Evolutionary conservation across 2,888 invertebrate species (phyloP).

Genomic region (Malthinus flaveolus): DNA sequence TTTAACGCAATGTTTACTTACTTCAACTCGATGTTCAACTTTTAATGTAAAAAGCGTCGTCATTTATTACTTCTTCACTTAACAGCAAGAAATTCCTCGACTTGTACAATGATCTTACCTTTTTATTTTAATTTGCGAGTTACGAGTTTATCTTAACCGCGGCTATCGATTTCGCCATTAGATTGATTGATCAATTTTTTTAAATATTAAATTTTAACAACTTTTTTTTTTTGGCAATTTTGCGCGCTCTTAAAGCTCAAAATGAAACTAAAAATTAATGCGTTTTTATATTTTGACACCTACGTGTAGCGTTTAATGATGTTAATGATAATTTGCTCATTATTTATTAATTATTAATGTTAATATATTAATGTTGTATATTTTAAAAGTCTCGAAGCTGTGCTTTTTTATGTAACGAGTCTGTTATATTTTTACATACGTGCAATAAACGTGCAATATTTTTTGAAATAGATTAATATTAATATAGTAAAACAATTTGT

Average conservation of each 20-base stretch:
- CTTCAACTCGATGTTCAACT: slow-evolving; percentile 1
- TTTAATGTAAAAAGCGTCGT: slow-evolving; percentile 6
- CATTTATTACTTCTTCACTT: slow-evolving; percentile 8
- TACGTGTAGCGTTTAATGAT: too few relatives aligned
- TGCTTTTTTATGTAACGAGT: slow-evolving; percentile 4
- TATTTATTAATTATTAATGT: too few relatives aligned
- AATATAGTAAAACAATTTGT: slow-evolving; percentile 5
- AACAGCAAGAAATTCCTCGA: slow-evolving; percentile 5
- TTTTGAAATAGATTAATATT: slow-evolving; percentile 11
- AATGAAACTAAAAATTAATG: too few relatives aligned
- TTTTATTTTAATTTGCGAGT: neutral
- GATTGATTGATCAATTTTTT: too few relatives aligned
- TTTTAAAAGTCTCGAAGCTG: neutral
- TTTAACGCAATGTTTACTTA: slow-evolving; percentile 2
- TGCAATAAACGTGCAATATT: slow-evolving; percentile 21
- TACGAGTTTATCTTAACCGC: too few relatives aligned
- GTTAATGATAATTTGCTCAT: too few relatives aligned
- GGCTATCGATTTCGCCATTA: too few relatives aligned
- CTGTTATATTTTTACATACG: slow-evolving; percentile 4
- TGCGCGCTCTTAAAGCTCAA: too few relatives aligned
- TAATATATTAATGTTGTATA: neutral
- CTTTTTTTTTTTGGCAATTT: too few relatives aligned
- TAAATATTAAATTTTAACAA: too few relatives aligned
- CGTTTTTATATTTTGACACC: too few relatives aligned
- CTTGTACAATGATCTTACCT: neutral